These are phyloP conservation scores for Syngnathus scovelli DNA, from an alignment of 2,113 vertebrate genomes.

Conservation along the genomic window DNA sequence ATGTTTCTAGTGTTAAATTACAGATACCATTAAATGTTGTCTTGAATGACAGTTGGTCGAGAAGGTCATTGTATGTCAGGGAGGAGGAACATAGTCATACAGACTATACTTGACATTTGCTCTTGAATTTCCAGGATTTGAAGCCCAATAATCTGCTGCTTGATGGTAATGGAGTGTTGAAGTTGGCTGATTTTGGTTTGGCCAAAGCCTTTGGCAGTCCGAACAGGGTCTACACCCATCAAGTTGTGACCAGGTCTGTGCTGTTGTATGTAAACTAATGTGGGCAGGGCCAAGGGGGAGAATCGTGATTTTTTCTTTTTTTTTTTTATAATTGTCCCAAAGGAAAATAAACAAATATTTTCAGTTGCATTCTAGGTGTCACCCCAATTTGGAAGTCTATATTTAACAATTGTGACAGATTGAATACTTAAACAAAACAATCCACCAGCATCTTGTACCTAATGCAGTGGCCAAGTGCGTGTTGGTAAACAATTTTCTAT, in stretches of 20 bases:
- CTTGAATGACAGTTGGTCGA: not conserved
- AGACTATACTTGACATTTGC: slow-evolving; percentile 5
- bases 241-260: slow-evolving; percentile 91
- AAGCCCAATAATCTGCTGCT: slow-evolving; percentile 96
- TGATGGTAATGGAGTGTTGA: slow-evolving; percentile 90
- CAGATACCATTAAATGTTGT: not conserved
- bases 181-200: slow-evolving; percentile 95
- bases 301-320: too few species aligned
- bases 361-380: not conserved
- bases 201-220: slow-evolving; percentile 97
- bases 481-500: not conserved
- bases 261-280: not conserved
- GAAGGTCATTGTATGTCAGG: not conserved
- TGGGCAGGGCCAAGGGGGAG: not conserved
- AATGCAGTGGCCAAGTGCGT: not conserved
- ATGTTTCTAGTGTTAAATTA: not conserved
- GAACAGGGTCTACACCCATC: slow-evolving; percentile 92
- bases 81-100: not conserved
- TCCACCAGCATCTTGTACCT: not conserved
- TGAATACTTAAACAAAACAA: not conserved
- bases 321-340: too few species aligned
- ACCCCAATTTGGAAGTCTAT: not conserved
- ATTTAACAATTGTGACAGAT: not conserved
- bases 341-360: not conserved
- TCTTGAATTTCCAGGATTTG: slow-evolving; percentile 76